Base-by-base conservation (phyloP, 2,888 invertebrate genomes). In the Ophraella communa region DNA sequence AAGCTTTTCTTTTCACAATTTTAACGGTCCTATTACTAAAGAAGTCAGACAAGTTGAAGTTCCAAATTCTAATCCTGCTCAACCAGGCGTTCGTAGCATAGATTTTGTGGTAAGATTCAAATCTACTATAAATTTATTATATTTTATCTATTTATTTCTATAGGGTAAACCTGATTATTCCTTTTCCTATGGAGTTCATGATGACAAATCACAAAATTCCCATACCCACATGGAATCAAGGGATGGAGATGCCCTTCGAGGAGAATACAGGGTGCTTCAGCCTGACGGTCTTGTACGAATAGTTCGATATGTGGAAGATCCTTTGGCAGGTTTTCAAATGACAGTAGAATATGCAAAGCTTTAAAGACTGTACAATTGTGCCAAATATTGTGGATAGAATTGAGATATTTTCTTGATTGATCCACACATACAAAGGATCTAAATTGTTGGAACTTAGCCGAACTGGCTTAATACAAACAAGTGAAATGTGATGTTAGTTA, bases 181-280 rank as follows among this genome's bases (percentile, higher is more conserved):
- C 42, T 92, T 90, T 80, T 86, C 90, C 0, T 92, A 91, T 75
- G 92, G 92, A 54, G 90, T 92, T 33, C 89, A 91, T 73, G 92
- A 92, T 80, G 89, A 89, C 4, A 84, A 86, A 70, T 89, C 88
- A 20, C 90, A 90, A 58, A 91, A 91, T 80, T 87, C 86, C 60
- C 92, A 92, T 81, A 88, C 87, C 75, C 91, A 90, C 72, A 86
- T 89, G 71, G 91, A 92, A 78, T 85, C 86, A 5, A 85, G 92
- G 60, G 87, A 90, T 73, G 92, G 92, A 2, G 90, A 91, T 76
- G 85, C 86, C 0, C 91, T 92, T 11, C 85, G 83, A 30, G 92
- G 92, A 18, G 89, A 91, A 79, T 92, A 92, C 82, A 85, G 85
- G 75, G 81, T 92, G 27, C 86, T 91, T 39, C 91, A 92, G 78